Evolutionary conservation across 2,888 invertebrate species (phyloP).

Genomic region (Mythimna lalbum): DNA sequence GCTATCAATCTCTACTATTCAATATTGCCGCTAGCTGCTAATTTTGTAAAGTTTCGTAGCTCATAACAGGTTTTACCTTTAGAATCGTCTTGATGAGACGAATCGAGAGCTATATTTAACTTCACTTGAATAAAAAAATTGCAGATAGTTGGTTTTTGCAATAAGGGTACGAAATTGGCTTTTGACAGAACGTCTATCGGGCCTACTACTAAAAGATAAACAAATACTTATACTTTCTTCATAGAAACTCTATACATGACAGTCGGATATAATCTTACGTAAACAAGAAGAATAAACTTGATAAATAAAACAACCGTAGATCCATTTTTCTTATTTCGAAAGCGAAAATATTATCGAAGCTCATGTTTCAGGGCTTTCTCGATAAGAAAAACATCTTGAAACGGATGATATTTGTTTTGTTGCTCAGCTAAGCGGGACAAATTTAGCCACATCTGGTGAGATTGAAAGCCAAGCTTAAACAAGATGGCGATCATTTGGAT

Average conservation of each 20-base stretch:
- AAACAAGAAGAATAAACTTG: slow-evolving; percentile 46
- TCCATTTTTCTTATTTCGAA: slow-evolving; percentile 47
- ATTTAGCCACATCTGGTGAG: slow-evolving; percentile 32
- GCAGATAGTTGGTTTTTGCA: too few species aligned
- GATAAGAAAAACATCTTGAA: slow-evolving; percentile 45
- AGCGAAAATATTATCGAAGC: slow-evolving; percentile 47
- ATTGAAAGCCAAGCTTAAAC: not conserved
- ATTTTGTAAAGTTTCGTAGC: too few species aligned
- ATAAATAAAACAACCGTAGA: slow-evolving; percentile 42
- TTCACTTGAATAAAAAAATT: too few species aligned
- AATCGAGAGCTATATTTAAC: too few species aligned
- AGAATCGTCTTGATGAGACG: too few species aligned
- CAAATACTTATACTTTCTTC: not conserved
- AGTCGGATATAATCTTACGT: slow-evolving; percentile 36
- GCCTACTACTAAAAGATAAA: not conserved
- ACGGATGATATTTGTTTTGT: slow-evolving; percentile 48
- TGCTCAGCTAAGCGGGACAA: slow-evolving; percentile 23
- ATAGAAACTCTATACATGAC: slow-evolving; percentile 10
- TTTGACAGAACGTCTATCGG: too few species aligned
- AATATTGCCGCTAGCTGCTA: too few species aligned
- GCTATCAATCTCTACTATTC: too few species aligned
- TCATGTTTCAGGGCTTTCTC: slow-evolving; percentile 50
- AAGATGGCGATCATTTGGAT: not conserved
- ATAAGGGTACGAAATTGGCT: too few species aligned
- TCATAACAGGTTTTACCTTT: too few species aligned